Evolutionary conservation across 2,888 invertebrate species (phyloP).

Genomic region (Argyra leucocephala): DNA sequence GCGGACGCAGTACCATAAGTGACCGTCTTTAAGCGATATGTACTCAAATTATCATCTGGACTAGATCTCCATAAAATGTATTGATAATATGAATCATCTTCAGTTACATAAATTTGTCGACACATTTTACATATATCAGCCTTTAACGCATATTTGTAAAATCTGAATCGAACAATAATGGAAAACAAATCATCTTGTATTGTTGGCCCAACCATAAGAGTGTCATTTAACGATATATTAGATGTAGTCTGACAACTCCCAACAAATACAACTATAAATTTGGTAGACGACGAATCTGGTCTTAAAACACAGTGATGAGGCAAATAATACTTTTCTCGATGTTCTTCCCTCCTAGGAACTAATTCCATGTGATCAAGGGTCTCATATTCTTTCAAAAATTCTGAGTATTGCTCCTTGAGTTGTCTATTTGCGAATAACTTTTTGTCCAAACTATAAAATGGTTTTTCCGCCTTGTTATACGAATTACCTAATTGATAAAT

Average conservation of each 20-base stretch:
- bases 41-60: slow-evolving; percentile 11
- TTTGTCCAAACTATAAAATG: too few relatives aligned
- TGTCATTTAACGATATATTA: slow-evolving; percentile 14
- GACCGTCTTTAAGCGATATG: slow-evolving; percentile 18
- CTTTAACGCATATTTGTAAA: slow-evolving; percentile 19
- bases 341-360: too few relatives aligned
- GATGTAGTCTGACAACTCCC: slow-evolving; percentile 13
- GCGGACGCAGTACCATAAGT: slow-evolving; percentile 20
- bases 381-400: too few relatives aligned
- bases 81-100: slow-evolving; percentile 19
- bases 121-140: slow-evolving; percentile 28
- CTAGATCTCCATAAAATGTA: slow-evolving; percentile 21
- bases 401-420: too few relatives aligned
- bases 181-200: slow-evolving; percentile 19
- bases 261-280: slow-evolving; percentile 14
- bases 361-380: too few relatives aligned
- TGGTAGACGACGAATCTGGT: slow-evolving; percentile 10
- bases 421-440: too few relatives aligned
- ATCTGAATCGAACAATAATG: slow-evolving; percentile 16
- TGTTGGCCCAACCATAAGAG: slow-evolving; percentile 16
- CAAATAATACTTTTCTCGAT: slow-evolving; percentile 16
- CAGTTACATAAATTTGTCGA: slow-evolving; percentile 22
- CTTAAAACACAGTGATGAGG: slow-evolving; percentile 23
- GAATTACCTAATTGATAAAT: too few relatives aligned
- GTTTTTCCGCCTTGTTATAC: too few relatives aligned